Percentiles rank a stretch among this genome's conserved stretches.
phyloP scores from a whole-genome alignment of 1,140 invertebrate species.

The Rhizoglyphus robini region DNA sequence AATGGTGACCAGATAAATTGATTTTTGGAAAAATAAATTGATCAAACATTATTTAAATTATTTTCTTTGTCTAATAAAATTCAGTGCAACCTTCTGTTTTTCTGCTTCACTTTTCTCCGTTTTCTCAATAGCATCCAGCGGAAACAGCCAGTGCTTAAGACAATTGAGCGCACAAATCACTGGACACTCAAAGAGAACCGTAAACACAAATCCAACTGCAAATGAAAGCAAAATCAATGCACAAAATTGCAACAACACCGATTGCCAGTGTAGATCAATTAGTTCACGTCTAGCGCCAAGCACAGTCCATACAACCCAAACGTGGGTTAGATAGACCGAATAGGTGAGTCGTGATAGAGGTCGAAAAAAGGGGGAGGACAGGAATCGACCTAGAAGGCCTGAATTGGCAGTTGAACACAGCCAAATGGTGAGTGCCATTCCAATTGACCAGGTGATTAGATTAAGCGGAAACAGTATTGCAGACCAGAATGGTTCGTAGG shows the following conservation, averaged over 20 bases:
- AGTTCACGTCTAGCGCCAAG: slow-evolving; percentile 11
- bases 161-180: not conserved
- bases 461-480: not conserved
- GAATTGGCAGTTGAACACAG: slow-evolving; percentile 32
- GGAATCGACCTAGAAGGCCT: not conserved
- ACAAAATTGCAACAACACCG: not conserved
- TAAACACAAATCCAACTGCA: not conserved
- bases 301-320: slow-evolving; percentile 26
- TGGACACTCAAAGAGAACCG: not conserved
- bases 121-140: not conserved
- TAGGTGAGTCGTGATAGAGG: slow-evolving; percentile 31
- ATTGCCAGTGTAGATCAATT: not conserved
- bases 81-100: not conserved
- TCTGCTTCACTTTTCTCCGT: not conserved
- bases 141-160: not conserved
- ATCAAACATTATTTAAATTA: too few relatives aligned
- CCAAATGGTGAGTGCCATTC: not conserved
- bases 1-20: too few relatives aligned
- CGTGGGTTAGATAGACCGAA: slow-evolving; percentile 30
- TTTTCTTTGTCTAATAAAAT: too few relatives aligned
- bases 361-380: not conserved
- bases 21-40: too few relatives aligned
- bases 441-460: not conserved
- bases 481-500: not conserved
- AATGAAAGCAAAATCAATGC: not conserved